Evolutionary conservation across 2,888 invertebrate species (phyloP), one percentile per base, ranked within the genome.

Genomic region (Thelaira solivaga): DNA sequence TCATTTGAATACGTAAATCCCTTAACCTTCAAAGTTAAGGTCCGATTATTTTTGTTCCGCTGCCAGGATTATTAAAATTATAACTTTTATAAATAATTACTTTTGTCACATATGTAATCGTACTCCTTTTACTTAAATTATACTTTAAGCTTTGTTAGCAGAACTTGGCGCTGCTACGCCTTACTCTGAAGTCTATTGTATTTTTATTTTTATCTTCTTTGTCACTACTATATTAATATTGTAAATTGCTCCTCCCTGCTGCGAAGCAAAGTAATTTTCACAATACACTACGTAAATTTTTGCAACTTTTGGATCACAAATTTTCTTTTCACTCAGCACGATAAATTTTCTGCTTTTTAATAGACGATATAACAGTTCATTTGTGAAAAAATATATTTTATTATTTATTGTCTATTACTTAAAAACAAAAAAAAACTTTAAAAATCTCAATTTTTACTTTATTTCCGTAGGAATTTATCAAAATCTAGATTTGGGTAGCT

Each of bases 401-500:
- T 39, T 39, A 7, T 6, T 39, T 5, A n/a, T 5, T n/a, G 24
- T 24, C 1, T 55, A 7, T 36, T 34, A 24, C 31, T 47, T 22
- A n/a, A n/a, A n/a, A n/a, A n/a, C 62, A 16, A 24, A 47, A n/a
- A 16, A 49, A 20, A 59, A 16, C 36, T 11, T 7, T 65, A n/a
- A n/a, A 43, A 41, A 13, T 59, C 24, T 51, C 43, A 51, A 24
- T 61, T 61, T 55, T 51, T 47, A 74, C 67, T 67, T 74, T 53
- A 75, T 68, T 75, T 75, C 68, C 68, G 41, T 69, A 62, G 62
- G 55, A 75, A 75, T 62, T 62, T 62, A 62, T 55, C 10, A 62
- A 22, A 68, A 61, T 16, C 43, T 45, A 45, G n/a, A 53, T 43
- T 61, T 68, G n/a, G n/a, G n/a, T n/a, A n/a, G n/a, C n/a, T n/a